Percentiles rank a stretch among this genome's conserved stretches.
Evolutionary conservation across 2,888 invertebrate species (phyloP).

Genomic region (Spilarctia lutea): DNA sequence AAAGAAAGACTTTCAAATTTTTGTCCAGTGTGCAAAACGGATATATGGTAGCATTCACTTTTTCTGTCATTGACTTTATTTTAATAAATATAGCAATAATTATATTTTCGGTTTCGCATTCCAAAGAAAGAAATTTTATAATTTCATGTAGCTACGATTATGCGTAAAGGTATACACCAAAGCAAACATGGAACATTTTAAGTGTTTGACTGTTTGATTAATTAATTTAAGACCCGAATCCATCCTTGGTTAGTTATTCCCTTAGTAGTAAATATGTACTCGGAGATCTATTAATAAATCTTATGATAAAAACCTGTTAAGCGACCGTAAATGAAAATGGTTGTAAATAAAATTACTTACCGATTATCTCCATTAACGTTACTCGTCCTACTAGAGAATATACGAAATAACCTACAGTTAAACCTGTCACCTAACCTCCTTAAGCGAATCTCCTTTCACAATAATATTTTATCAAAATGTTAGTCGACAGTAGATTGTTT

Average conservation of each 20-base stretch:
- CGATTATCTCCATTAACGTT: not conserved
- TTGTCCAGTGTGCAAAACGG: not conserved
- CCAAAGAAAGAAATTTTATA: not conserved
- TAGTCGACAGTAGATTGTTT: not conserved
- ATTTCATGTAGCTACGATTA: not conserved
- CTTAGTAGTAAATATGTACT: not conserved
- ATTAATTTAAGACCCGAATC: not conserved
- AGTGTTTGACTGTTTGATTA: not conserved
- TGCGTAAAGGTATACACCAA: not conserved
- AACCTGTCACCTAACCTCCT: not conserved
- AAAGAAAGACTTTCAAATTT: not conserved
- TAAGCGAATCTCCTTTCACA: conserved; percentile 2
- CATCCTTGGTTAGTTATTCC: not conserved
- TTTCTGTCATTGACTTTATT: not conserved
- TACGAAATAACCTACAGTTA: not conserved
- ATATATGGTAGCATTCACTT: not conserved
- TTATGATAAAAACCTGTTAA: not conserved
- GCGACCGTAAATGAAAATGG: not conserved
- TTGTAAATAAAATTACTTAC: not conserved
- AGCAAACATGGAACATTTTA: not conserved
- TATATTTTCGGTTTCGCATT: not conserved
- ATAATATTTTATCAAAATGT: not conserved
- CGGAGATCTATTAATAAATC: not conserved
- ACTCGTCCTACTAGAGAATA: not conserved
- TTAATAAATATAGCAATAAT: not conserved